Evolutionary conservation across 2,113 vertebrate genomes (phyloP).

Genomic region (Thalassarche chlororhynchos): DNA sequence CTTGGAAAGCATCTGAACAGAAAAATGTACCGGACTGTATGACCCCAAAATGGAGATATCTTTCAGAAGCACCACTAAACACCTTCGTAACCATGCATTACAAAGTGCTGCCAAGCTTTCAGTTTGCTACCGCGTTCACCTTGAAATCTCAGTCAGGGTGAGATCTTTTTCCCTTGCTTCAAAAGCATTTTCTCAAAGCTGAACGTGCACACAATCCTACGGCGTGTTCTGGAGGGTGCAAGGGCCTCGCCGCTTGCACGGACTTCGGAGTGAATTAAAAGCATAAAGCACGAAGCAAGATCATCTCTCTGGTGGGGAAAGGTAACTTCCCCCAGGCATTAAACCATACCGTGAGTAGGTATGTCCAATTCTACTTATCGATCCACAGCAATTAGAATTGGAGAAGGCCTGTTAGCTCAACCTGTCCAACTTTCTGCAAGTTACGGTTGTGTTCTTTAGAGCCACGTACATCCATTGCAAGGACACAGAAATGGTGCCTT

Average conservation of each 20-base stretch:
- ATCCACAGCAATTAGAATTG: neutral
- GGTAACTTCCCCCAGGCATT: neutral
- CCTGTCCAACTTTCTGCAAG: neutral
- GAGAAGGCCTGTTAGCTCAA: neutral
- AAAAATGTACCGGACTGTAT: rapidly evolving
- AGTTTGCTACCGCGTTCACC: neutral
- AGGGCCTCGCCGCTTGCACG: neutral
- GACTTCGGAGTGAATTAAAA: neutral
- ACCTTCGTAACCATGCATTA: neutral
- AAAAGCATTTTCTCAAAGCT: neutral
- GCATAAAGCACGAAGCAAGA: neutral
- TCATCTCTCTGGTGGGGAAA: neutral
- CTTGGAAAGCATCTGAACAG: neutral
- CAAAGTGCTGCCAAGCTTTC: neutral
- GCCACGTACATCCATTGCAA: neutral
- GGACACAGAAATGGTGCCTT: neutral
- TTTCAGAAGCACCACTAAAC: neutral
- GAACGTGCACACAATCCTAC: neutral
- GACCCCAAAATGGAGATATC: neutral
- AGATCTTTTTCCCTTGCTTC: neutral
- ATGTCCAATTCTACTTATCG: neutral
- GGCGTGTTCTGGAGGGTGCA: neutral
- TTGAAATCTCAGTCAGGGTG: neutral
- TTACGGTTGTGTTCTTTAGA: neutral
- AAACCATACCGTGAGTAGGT: neutral